Percentiles rank a stretch among this genome's conserved stretches.
These are phyloP conservation scores for Eulimnadia texana DNA, from an alignment of 1,140 invertebrate species.

Conservation along the genomic window DNA sequence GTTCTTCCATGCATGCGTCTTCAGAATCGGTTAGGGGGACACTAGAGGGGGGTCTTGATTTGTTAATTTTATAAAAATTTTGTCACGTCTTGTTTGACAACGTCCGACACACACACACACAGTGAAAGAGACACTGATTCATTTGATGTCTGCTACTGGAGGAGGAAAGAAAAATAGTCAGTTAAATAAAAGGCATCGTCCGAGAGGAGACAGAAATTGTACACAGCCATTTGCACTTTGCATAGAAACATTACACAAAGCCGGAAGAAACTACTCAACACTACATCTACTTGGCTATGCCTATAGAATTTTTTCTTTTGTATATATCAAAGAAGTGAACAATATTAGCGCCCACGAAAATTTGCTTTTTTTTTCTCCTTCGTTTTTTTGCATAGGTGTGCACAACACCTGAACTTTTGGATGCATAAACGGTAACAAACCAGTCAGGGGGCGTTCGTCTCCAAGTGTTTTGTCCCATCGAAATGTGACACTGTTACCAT, in stretches of 20 bases:
- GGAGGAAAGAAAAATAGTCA: neutral
- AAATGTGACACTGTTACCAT: no score
- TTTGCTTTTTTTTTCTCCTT: neutral
- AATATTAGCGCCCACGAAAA: neutral
- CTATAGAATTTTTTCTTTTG: no score
- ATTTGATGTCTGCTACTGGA: neutral
- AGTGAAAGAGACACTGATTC: neutral
- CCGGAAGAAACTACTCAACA: neutral
- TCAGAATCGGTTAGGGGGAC: no score
- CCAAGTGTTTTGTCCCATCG: no score
- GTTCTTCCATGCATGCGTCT: constrained; percentile 7
- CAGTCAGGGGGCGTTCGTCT: no score
- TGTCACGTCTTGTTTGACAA: neutral
- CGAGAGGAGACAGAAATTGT: neutral
- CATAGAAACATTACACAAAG: constrained; percentile 14
- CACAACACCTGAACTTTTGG: neutral
- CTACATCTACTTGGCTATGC: neutral
- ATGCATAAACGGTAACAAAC: no score
- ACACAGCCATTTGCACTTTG: constrained; percentile 11
- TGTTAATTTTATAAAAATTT: no score
- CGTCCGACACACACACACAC: no score
- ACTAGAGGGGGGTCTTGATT: no score
- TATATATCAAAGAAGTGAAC: no score
- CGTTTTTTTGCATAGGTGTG: neutral
- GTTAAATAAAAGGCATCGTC: neutral